Percentiles rank a stretch among this genome's conserved stretches.
Conservation (phyloP, 1,140 invertebrate species). For the Dryas iulia region DNA sequence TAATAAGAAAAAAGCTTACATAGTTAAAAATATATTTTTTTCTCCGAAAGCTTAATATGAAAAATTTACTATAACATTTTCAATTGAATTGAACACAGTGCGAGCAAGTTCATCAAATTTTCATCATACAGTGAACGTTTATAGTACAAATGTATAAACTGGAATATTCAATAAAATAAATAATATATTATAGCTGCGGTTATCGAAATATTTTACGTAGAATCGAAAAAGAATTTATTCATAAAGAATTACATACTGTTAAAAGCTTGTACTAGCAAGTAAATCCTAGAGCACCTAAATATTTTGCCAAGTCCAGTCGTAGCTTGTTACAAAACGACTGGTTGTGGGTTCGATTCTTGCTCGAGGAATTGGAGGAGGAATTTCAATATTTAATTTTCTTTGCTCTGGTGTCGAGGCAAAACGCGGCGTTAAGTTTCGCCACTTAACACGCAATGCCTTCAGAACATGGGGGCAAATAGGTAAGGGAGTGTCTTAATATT, state of each 20-base stretch:
- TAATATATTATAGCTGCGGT: conserved; percentile 20
- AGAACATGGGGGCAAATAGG: too few relatives aligned
- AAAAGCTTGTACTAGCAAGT: too few relatives aligned
- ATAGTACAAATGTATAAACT: too few relatives aligned
- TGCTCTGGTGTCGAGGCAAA: background rate
- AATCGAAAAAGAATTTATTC: conserved; percentile 24
- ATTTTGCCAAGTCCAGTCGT: too few relatives aligned
- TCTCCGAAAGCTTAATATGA: too few relatives aligned
- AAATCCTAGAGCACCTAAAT: too few relatives aligned
- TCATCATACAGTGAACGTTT: conserved; percentile 6
- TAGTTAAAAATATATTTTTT: too few relatives aligned
- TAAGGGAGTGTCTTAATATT: background rate
- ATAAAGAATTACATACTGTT: conserved; percentile 21
- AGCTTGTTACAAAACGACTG: too few relatives aligned
- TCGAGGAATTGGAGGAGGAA: background rate
- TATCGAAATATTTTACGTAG: conserved; percentile 29
- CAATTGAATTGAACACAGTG: too few relatives aligned
- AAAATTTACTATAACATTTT: too few relatives aligned
- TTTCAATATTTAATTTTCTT: background rate
- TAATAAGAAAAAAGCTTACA: too few relatives aligned
- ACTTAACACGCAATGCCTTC: background rate
- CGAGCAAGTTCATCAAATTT: conserved; percentile 13
- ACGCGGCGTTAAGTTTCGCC: background rate
- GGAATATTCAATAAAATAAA: conserved; percentile 31
- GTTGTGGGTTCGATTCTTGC: background rate